Base-by-base conservation (phyloP, 2,888 invertebrate genomes). In the Chouioia cunea region DNA sequence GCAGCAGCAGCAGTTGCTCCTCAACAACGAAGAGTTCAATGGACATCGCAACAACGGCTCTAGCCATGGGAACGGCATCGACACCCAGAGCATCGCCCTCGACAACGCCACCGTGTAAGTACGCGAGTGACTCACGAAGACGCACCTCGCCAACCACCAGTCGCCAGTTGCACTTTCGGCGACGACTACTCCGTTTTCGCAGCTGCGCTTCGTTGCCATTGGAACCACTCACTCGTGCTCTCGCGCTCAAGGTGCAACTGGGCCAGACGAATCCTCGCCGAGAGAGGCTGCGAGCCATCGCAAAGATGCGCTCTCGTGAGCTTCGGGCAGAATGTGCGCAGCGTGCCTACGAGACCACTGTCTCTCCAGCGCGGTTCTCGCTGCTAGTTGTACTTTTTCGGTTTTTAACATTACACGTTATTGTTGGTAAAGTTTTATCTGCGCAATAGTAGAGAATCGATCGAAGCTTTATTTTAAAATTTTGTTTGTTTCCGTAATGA, bases 31-130 rank as follows among this genome's bases (percentile, higher is more conserved):
- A 60, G 81, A 83, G 76, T 77, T 85, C 67, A 85, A 85, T 67
- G 85, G 85, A 77, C 85, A 85, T 73, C 84, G 83, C 69, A 65
- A 69, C 47, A 73, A 65, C 59, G 10, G 27, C 22, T 80, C 80
- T 75, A 84, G 83, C 78, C 84, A 84, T 71, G 83, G 81, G 73
- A 84, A 83, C 74, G 83, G 82, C 75, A 83, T 85, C 80, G 80
- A 80, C 80, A 81, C 76, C 76, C 83, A 85, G 79, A 81, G 84
- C 65, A 83, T 84, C 76, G 75, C 83, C 66, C 79, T 85, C 79
- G 85, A 85, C 77, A 85, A 85, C 82, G 83, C 83, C 76, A 83
- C 85, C 78, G 84, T 85, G 85, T 85, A 82, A 85, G 85, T 85
- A 85, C 57, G 36, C 36, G 36, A 36, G 1, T 6, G 36, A 36